Evolutionary conservation across 2,888 invertebrate genomes (phyloP).

Genomic region (Julus scandinavius): DNA sequence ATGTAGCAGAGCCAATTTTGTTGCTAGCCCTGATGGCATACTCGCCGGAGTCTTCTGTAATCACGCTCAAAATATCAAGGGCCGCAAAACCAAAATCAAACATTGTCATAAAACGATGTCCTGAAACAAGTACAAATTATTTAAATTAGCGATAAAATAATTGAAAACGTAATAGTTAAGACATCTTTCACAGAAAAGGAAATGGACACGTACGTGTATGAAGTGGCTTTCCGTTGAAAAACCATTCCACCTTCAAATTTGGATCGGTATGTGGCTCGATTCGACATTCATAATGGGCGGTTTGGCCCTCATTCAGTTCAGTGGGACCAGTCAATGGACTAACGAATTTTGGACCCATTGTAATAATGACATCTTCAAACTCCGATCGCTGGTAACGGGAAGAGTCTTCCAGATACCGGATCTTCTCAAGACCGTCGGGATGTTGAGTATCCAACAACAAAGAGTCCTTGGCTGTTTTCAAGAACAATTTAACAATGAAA

Average conservation of each 20-base stretch:
- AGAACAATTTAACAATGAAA: constrained; percentile 59
- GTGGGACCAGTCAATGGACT: constrained; percentile 87
- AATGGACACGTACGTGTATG: constrained; percentile 73
- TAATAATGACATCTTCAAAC: constrained; percentile 77
- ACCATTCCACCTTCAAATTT: constrained; percentile 90
- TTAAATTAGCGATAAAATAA: background rate
- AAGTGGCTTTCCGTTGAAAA: constrained; percentile 89
- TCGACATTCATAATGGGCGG: constrained; percentile 91
- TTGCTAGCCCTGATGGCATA: constrained; percentile 90
- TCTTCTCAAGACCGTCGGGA: constrained; percentile 86
- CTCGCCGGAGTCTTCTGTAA: constrained; percentile 93
- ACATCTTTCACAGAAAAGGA: background rate
- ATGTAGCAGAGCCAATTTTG: constrained; percentile 83
- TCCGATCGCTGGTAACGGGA: constrained; percentile 82
- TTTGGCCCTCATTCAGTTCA: constrained; percentile 86
- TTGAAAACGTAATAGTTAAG: background rate
- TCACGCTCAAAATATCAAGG: constrained; percentile 92
- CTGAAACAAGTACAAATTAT: constrained; percentile 61
- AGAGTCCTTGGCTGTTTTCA: constrained; percentile 79
- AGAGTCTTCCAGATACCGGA: constrained; percentile 85
- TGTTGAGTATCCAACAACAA: constrained; percentile 89
- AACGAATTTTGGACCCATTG: constrained; percentile 85
- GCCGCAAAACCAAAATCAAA: constrained; percentile 98
- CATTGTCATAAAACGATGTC: constrained; percentile 91
- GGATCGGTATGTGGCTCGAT: constrained; percentile 93